Percentiles rank a stretch among this genome's conserved stretches.
Evolutionary conservation across 2,797 vertebrate genomes (phyloP).

Genomic region (Gymnodraco acuticeps): DNA sequence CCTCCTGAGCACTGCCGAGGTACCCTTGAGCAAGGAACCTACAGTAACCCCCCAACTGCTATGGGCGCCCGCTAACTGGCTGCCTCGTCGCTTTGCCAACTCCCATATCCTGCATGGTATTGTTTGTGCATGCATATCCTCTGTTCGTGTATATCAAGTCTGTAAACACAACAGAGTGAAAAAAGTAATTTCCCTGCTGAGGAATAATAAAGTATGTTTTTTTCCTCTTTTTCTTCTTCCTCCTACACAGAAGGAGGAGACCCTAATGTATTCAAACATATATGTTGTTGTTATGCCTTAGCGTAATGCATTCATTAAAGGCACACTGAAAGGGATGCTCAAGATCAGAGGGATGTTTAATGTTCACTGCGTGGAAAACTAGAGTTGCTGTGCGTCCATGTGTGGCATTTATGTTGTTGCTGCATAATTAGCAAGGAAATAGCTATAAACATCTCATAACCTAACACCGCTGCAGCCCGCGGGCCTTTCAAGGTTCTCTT

Average conservation of each 20-base stretch:
- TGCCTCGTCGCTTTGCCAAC: too few relatives aligned
- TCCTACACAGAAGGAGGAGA: not conserved
- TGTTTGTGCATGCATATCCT: too few relatives aligned
- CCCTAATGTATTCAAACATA: not conserved
- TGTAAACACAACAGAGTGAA: too few relatives aligned
- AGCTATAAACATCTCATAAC: constrained; percentile 41
- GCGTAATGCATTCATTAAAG: constrained; percentile 18
- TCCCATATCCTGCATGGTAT: too few relatives aligned
- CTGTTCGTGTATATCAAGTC: too few relatives aligned
- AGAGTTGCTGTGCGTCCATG: not conserved
- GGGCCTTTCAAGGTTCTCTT: constrained; percentile 71
- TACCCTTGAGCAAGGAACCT: too few relatives aligned
- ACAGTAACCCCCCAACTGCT: too few relatives aligned
- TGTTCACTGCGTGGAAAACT: constrained; percentile 5
- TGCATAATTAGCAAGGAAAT: constrained; percentile 56
- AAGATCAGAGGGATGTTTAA: not conserved
- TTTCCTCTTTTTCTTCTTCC: not conserved
- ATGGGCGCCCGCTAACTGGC: too few relatives aligned
- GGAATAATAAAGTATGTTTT: too few relatives aligned
- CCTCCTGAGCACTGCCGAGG: too few relatives aligned
- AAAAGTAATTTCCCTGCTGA: too few relatives aligned
- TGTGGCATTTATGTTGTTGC: constrained; percentile 48
- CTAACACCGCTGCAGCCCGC: constrained; percentile 53
- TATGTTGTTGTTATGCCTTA: constrained; percentile 11
- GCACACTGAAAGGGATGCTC: not conserved